These are phyloP conservation scores for Tetheella fluctuosa DNA, from an alignment of 2,888 invertebrate genomes.

Conservation along the genomic window DNA sequence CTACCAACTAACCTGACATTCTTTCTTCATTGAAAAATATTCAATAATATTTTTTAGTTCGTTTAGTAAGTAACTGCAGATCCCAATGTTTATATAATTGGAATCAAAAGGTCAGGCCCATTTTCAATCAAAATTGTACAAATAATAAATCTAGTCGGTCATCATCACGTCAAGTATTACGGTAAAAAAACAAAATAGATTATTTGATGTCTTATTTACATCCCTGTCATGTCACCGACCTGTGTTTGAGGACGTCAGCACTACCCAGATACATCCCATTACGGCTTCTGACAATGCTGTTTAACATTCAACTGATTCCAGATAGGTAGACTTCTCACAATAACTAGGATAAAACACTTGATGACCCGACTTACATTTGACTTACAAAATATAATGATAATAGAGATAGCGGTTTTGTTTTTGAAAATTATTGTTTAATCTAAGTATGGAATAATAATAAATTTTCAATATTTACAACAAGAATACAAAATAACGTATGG, in stretches of 20 bases:
- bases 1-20: too few species aligned
- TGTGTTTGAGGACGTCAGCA: conserved; percentile 48
- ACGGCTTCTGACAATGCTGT: conserved; percentile 51
- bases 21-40: too few species aligned
- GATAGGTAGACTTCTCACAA: conserved; percentile 36
- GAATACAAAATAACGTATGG: too few species aligned
- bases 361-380: conserved; percentile 11
- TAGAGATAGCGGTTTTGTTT: conserved; percentile 13
- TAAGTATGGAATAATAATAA: too few species aligned
- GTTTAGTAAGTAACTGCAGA: too few species aligned
- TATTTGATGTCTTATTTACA: conserved; percentile 37
- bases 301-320: conserved; percentile 53
- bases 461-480: too few species aligned
- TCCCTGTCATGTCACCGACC: conserved; percentile 54
- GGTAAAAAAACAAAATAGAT: conserved; percentile 7
- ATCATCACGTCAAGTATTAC: background rate
- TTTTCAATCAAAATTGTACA: too few species aligned
- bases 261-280: conserved; percentile 68
- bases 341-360: conserved; percentile 10
- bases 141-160: background rate
- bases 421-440: conserved; percentile 9
- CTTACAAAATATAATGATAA: conserved; percentile 17
- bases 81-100: too few species aligned
- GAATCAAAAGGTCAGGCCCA: too few species aligned
- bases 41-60: too few species aligned